Evolutionary conservation across 2,113 vertebrate species (phyloP).

Genomic region (Aleadryas rufinucha): DNA sequence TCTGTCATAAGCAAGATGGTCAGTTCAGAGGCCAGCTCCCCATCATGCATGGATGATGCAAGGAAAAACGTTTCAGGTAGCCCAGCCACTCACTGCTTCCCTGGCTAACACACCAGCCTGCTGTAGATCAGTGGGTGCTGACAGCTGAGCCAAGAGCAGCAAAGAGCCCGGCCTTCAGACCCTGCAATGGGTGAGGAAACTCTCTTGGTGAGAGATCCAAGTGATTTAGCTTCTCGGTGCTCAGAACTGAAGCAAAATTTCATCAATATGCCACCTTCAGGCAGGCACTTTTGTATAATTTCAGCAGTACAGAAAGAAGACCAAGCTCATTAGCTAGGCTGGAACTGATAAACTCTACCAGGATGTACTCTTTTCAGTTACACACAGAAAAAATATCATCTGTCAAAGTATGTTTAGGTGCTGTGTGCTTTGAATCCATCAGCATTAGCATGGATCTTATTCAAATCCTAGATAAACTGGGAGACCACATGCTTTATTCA

Average conservation of each 20-base stretch:
- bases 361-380: not conserved
- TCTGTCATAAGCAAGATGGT: not conserved
- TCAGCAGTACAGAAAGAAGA: not conserved
- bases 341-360: not conserved
- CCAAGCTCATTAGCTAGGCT: not conserved
- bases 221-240: not conserved
- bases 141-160: not conserved
- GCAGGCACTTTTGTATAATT: not conserved
- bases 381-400: not conserved
- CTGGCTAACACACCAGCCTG: not conserved
- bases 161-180: rapidly evolving
- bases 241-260: not conserved
- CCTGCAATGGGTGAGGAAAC: not conserved
- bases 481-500: not conserved
- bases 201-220: rapidly evolving
- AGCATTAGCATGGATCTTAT: not conserved
- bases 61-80: not conserved
- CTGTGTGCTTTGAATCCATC: not conserved
- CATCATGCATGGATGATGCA: not conserved
- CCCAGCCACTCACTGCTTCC: not conserved
- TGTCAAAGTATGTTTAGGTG: not conserved
- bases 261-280: not conserved
- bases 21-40: not conserved
- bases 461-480: not conserved
- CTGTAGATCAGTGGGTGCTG: not conserved